phyloP scores from a whole-genome alignment of 1,140 invertebrate genomes.

The Melanaphis sacchari region DNA sequence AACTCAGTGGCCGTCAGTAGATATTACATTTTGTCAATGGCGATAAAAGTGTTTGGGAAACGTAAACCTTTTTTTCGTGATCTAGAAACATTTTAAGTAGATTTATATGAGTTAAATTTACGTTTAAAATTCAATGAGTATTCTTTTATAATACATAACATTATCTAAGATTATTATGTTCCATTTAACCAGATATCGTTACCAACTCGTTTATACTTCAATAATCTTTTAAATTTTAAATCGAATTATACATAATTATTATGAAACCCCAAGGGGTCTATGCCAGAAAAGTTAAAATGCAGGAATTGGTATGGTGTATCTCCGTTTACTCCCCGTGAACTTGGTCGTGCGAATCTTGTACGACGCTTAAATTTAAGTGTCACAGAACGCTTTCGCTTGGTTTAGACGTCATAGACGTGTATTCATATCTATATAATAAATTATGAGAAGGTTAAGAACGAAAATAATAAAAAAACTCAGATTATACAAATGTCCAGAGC shows the following conservation, averaged over 20 bases:
- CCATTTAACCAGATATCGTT: neutral
- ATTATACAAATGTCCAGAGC: conserved; percentile 1
- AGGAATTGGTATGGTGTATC: neutral
- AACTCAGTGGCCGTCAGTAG: neutral
- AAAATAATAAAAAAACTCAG: neutral
- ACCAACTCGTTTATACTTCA: neutral
- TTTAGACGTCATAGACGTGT: neutral
- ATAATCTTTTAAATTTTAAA: neutral
- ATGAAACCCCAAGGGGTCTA: neutral
- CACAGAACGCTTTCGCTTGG: neutral
- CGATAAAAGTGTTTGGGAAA: neutral
- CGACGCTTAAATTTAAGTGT: neutral
- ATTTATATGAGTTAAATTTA: neutral
- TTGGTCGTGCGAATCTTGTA: neutral
- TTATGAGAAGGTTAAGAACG: neutral
- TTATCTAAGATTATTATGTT: neutral
- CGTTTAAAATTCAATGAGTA: neutral
- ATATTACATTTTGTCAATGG: neutral
- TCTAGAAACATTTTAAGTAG: neutral
- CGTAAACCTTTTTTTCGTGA: neutral
- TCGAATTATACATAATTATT: neutral
- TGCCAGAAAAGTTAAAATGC: neutral
- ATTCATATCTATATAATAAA: conserved; percentile 11
- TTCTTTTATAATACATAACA: neutral
- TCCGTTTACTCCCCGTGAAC: neutral